A percentile compares a stretch with the other conserved stretches of the same genome.
phyloP scores from a whole-genome alignment of 35 echinoderm and acorn worm genomes.

The Amphiura filiformis region DNA sequence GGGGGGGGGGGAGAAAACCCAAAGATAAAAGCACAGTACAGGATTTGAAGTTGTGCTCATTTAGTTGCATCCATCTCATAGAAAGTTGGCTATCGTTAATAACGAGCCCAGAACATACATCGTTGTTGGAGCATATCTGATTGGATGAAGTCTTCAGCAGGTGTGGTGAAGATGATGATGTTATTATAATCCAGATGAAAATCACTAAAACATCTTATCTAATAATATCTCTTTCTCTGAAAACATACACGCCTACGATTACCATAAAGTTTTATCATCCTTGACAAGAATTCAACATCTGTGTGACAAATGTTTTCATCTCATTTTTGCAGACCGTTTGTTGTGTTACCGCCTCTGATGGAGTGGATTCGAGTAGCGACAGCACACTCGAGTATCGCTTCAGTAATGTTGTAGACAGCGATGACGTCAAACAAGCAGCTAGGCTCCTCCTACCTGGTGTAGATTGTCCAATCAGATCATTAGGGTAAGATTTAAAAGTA shows the following conservation, averaged over 20 bases:
- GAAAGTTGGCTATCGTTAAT: background rate
- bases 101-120: background rate
- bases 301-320: too few species aligned
- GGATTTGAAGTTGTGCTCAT: too few species aligned
- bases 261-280: too few species aligned
- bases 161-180: too few species aligned
- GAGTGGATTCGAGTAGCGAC: conserved; percentile 87
- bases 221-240: too few species aligned
- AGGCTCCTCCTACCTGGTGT: conserved; percentile 84
- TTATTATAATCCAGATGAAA: too few species aligned
- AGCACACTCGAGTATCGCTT: conserved; percentile 73
- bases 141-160: background rate
- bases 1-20: too few species aligned
- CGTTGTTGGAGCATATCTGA: background rate
- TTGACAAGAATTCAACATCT: too few species aligned
- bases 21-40: too few species aligned
- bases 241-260: too few species aligned
- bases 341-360: conserved; percentile 82
- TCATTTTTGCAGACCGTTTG: conserved; percentile 62
- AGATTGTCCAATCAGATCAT: conserved; percentile 64
- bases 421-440: conserved; percentile 84
- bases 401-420: conserved; percentile 67
- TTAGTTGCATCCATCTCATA: too few species aligned
- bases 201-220: too few species aligned
- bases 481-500: conserved; percentile 52